phyloP scores from a whole-genome alignment of 2,113 vertebrate genomes.

The Misgurnus mizolepis region DNA sequence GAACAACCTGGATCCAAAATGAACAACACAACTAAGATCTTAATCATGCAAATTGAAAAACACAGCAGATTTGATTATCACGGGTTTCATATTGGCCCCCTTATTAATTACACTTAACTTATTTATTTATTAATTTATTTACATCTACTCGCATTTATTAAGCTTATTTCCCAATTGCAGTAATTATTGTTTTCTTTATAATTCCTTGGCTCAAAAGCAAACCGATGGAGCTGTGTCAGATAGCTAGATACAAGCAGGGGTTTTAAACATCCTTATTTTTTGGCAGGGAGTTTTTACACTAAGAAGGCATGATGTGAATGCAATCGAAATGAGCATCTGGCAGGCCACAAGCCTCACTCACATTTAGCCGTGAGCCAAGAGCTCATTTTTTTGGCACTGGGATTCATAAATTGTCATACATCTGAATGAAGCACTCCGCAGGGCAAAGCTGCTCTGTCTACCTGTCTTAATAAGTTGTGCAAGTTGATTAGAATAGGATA shows the following conservation, averaged over 20 bases:
- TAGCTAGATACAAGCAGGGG: neutral
- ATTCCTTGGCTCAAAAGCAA: neutral
- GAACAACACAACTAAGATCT: slow-evolving; percentile 71
- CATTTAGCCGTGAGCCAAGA: slow-evolving; percentile 37
- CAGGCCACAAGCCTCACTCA: slow-evolving; percentile 12
- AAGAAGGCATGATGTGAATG: slow-evolving; percentile 29
- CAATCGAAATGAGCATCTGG: slow-evolving; percentile 10
- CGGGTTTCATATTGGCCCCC: slow-evolving; percentile 67
- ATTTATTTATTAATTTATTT: slow-evolving; percentile 79
- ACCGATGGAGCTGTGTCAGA: neutral
- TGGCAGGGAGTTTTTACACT: slow-evolving; percentile 14
- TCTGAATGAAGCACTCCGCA: slow-evolving; percentile 37
- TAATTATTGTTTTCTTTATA: slow-evolving; percentile 8
- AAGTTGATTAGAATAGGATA: slow-evolving; percentile 43
- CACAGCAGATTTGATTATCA: slow-evolving; percentile 74
- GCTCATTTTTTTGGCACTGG: slow-evolving; percentile 36
- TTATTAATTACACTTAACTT: slow-evolving; percentile 70
- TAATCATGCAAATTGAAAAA: slow-evolving; percentile 77
- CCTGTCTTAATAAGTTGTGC: slow-evolving; percentile 48
- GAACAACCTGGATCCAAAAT: slow-evolving; percentile 69
- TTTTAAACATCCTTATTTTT: neutral
- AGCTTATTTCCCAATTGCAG: slow-evolving; percentile 68
- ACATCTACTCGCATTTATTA: slow-evolving; percentile 68
- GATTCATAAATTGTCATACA: slow-evolving; percentile 39
- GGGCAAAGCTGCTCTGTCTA: slow-evolving; percentile 34